Conservation (phyloP, 64 coral and sea anemone species). For the Anthopleura sola region DNA sequence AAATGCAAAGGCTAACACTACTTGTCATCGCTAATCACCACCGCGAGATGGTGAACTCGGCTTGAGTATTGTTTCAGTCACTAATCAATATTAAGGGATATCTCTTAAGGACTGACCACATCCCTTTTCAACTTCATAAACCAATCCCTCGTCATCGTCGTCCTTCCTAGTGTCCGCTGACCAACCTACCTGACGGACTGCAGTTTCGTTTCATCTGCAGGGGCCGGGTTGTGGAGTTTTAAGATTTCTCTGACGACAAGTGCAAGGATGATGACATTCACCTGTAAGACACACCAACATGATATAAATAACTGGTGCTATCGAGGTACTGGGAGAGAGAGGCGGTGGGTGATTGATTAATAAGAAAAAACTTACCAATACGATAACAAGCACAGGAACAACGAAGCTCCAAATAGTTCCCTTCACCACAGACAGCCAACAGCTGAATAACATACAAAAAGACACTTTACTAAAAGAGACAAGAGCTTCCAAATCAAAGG, state of each 20-base stretch:
- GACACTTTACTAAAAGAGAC: background rate
- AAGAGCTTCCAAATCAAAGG: no score
- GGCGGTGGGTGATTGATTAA: background rate
- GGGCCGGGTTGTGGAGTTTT: slow-evolving; percentile 55
- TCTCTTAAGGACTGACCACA: no score
- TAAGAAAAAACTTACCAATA: slow-evolving; percentile 32
- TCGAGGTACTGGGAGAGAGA: background rate
- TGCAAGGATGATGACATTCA: slow-evolving; percentile 78
- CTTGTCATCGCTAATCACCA: background rate
- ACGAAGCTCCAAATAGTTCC: slow-evolving; percentile 92
- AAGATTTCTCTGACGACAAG: slow-evolving; percentile 76
- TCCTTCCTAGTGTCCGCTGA: no score
- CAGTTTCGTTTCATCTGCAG: slow-evolving; percentile 55
- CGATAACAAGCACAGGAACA: slow-evolving; percentile 70
- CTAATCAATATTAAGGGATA: no score
- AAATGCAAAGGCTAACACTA: no score
- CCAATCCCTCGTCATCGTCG: no score
- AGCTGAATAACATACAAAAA: slow-evolving; percentile 30
- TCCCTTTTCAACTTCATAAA: no score
- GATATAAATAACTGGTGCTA: background rate
- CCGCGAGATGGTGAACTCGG: no score
- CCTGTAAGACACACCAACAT: slow-evolving; percentile 12
- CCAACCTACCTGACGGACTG: slow-evolving; percentile 53
- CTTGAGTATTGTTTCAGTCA: no score
- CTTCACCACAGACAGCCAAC: slow-evolving; percentile 84